Evolutionary conservation across 2,113 vertebrate species (phyloP).

Genomic region (Puntigrus tetrazona): DNA sequence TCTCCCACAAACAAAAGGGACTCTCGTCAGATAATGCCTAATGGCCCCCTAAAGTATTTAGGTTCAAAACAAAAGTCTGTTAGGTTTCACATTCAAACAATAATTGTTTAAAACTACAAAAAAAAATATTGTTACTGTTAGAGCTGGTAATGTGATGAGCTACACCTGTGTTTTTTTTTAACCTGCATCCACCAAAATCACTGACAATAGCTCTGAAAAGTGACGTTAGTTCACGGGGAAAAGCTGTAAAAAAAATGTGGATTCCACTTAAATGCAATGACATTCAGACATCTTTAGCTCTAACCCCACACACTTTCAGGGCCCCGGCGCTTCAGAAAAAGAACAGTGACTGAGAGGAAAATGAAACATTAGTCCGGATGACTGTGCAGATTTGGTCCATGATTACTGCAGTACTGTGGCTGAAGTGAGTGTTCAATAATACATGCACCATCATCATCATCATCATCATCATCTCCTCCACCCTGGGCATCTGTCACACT

Average conservation of each 20-base stretch:
- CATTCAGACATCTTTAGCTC: background rate
- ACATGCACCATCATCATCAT: constrained; percentile 14
- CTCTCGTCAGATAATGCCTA: background rate
- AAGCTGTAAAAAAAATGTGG: too few species aligned
- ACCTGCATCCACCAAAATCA: background rate
- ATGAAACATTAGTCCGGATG: constrained; percentile 32
- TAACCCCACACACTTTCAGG: background rate
- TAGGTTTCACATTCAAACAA: background rate
- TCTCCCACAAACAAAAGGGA: background rate
- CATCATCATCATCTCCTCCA: constrained; percentile 6
- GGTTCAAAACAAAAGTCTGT: background rate
- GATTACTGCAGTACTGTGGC: constrained; percentile 6
- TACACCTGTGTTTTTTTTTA: background rate
- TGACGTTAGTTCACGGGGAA: too few species aligned
- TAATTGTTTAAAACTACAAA: too few species aligned
- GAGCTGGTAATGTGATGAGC: background rate
- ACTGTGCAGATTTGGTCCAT: constrained; percentile 40
- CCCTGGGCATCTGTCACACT: constrained; percentile 45
- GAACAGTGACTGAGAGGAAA: background rate
- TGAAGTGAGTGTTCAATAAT: constrained; percentile 18
- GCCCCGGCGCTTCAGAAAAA: background rate
- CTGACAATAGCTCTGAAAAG: too few species aligned
- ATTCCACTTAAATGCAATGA: background rate
- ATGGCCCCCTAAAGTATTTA: background rate
- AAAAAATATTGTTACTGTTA: background rate